These are phyloP conservation scores for Sternarchorhynchus goeldii DNA, from an alignment of 2,797 vertebrate genomes.

Conservation along the genomic window DNA sequence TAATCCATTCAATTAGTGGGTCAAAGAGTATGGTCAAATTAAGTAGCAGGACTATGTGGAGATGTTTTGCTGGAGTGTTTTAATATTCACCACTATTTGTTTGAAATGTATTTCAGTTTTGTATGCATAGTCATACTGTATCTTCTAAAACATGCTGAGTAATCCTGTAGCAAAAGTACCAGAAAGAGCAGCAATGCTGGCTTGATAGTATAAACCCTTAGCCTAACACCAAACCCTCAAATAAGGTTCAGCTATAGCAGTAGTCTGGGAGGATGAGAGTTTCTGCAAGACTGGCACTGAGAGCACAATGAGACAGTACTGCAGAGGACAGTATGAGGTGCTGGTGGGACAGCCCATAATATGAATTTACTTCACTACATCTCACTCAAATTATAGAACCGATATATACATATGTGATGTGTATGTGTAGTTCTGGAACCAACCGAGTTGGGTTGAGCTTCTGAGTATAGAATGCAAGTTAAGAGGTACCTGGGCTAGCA, in stretches of 20 bases:
- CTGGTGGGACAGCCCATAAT: no score
- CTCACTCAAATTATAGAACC: no score
- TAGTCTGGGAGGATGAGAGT: conserved; percentile 48
- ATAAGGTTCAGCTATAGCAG: conserved; percentile 66
- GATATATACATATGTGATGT: background rate
- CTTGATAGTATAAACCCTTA: conserved; percentile 46
- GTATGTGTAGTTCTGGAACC: background rate
- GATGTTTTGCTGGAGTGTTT: conserved; percentile 57
- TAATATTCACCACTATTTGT: conserved; percentile 57
- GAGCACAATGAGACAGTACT: background rate
- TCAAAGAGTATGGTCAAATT: conserved; percentile 63
- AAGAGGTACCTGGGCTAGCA: conserved; percentile 29
- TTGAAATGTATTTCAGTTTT: conserved; percentile 36
- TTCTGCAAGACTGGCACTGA: conserved; percentile 60
- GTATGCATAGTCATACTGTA: conserved; percentile 20
- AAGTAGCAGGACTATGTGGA: conserved; percentile 47
- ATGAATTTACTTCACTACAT: no score
- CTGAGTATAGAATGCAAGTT: background rate
- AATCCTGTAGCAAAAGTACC: conserved; percentile 35
- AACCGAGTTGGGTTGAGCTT: background rate
- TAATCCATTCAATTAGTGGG: conserved; percentile 42
- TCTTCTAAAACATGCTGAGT: conserved; percentile 38
- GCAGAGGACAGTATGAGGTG: background rate
- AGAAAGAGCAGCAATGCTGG: conserved; percentile 38
- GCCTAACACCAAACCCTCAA: conserved; percentile 27